Percentiles rank a stretch among this genome's conserved stretches.
Evolutionary conservation across 2,888 invertebrate genomes (phyloP).

Genomic region (Parasteatoda lunata): DNA sequence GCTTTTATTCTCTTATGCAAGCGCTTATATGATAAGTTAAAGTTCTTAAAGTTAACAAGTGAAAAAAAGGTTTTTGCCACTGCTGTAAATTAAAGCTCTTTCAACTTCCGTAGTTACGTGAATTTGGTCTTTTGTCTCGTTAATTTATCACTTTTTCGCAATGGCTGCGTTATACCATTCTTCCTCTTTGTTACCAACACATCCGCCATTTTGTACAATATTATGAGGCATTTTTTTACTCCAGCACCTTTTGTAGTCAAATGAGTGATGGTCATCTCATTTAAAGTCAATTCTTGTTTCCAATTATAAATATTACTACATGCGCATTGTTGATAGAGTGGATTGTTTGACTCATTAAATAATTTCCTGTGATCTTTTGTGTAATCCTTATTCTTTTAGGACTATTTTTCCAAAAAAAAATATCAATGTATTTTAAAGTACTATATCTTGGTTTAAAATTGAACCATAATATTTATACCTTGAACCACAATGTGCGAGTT

Average conservation of each 20-base stretch:
- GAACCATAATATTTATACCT: no score
- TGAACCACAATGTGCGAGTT: no score
- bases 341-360: no score
- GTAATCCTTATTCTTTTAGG: no score
- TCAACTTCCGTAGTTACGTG: not conserved
- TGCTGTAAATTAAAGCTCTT: not conserved
- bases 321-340: no score
- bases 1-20: not conserved
- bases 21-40: not conserved
- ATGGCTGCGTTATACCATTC: not conserved
- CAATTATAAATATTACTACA: not conserved
- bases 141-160: conserved; percentile 1
- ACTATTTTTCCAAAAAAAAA: no score
- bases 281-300: not conserved
- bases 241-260: not conserved
- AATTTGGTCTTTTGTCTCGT: not conserved
- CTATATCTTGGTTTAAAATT: no score
- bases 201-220: not conserved
- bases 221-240: not conserved
- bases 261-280: not conserved
- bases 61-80: not conserved
- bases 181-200: not conserved
- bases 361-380: no score
- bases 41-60: not conserved
- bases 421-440: no score